Evolutionary conservation across 2,888 invertebrate species (phyloP), one percentile per base, ranked within the genome.

Genomic region (Calameuta filiformis): DNA sequence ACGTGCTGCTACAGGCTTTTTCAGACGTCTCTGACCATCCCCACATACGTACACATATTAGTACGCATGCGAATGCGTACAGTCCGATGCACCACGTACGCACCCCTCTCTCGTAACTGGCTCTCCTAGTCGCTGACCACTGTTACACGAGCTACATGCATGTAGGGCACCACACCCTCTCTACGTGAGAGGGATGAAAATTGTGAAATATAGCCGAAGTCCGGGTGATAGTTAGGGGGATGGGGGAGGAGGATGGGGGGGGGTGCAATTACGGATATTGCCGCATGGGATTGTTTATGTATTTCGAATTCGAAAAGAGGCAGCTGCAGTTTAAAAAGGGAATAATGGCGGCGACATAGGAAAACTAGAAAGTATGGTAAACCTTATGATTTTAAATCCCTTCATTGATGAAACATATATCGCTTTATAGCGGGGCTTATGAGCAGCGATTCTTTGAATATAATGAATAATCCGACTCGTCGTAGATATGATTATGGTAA

Each of bases 201-300:
- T 87, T 82, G 83, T 87, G 81, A 87, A 87, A 87, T 88, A 88
- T 84, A 78, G 82, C 77, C 80, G 79, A 71, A 33, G 12, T 12
- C 31, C 31, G 4, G 71, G 30, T 31, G 69, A 30, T 23, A 23
- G 69, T 30, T 69, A 23, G 3, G 4, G 0, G 69, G 12, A 69
- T 1, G 12, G 69, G 15, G 31, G 69, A 0, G 69, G n/a, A 0
- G 69, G 9, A 6, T 12, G 3, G 0, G 15, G 31, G 31, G 11
- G 33, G 31, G 12, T 31, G 15, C 31, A 71, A 71, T 71, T 31
- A 71, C 31, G 23, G 56, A 56, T 56, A 56, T 56, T 56, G 56
- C 56, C 56, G 56, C 23, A 23, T 23, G 56, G 56, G 56, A 56
- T 56, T 56, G 56, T 56, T 56, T 56, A 56, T 56, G 56, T 56